Evolutionary conservation across 2,113 vertebrate genomes (phyloP).

Genomic region (Leptosomus discolor): DNA sequence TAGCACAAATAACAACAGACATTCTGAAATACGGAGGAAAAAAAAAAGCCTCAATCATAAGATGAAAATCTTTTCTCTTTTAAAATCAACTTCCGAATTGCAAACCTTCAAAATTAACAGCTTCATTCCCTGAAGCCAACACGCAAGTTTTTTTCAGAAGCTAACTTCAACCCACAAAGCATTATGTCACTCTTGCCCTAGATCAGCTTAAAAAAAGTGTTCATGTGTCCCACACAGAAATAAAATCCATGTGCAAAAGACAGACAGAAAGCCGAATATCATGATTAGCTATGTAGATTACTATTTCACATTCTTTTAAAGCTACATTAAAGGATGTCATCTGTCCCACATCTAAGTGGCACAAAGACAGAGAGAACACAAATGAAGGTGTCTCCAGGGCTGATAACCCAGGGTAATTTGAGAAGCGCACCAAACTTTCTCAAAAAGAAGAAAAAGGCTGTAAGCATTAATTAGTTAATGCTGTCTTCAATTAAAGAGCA

Average conservation of each 20-base stretch:
- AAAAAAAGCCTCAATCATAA: not conserved
- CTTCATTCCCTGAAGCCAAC: not conserved
- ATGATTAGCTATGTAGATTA: not conserved
- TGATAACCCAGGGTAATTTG: not conserved
- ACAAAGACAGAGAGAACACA: not conserved
- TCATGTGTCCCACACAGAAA: not conserved
- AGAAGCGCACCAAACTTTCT: not conserved
- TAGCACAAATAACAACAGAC: not conserved
- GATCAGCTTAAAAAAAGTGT: not conserved
- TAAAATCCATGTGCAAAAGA: not conserved
- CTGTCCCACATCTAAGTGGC: not conserved
- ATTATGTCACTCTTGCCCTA: not conserved
- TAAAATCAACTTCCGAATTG: not conserved
- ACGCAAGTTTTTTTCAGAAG: not conserved
- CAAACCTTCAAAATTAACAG: not conserved
- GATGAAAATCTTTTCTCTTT: not conserved
- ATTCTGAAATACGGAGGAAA: not conserved
- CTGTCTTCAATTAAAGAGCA: not conserved
- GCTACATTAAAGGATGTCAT: not conserved
- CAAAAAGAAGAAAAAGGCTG: not conserved
- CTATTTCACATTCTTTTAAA: not conserved
- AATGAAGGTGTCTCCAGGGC: not conserved
- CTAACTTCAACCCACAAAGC: not conserved
- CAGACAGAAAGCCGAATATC: not conserved
- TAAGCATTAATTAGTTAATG: not conserved